phyloP scores from a whole-genome alignment of 64 coral and sea anemone species.

The Pocillopora verrucosa region DNA sequence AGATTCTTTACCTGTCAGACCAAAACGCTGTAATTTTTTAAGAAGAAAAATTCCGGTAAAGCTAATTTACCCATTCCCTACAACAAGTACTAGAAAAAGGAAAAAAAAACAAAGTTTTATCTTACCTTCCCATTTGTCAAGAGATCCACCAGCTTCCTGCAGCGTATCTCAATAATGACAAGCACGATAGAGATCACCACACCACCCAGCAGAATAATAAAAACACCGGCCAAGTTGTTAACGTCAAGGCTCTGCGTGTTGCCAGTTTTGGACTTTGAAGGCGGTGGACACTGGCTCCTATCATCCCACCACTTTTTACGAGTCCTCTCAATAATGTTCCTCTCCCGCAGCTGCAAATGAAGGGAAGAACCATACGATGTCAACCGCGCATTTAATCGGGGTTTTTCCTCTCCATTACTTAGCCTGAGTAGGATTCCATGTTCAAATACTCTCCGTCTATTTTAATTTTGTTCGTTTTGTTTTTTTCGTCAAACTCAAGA shows the following conservation, averaged over 20 bases:
- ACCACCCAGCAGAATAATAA: slow-evolving; percentile 79
- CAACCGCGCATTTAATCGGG: background rate
- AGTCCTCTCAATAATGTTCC: slow-evolving; percentile 72
- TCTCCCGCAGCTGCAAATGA: slow-evolving; percentile 67
- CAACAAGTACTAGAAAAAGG: too few relatives aligned
- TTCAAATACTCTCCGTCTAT: too few relatives aligned
- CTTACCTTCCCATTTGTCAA: slow-evolving; percentile 71
- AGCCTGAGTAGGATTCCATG: too few relatives aligned
- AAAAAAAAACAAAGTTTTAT: background rate
- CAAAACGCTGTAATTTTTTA: too few relatives aligned
- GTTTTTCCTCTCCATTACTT: too few relatives aligned
- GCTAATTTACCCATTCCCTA: too few relatives aligned
- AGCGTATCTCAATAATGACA: slow-evolving; percentile 72
- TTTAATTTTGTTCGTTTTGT: too few relatives aligned
- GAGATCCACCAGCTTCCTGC: slow-evolving; percentile 69
- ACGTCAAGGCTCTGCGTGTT: slow-evolving; percentile 65
- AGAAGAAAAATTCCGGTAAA: too few relatives aligned
- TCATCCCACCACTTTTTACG: slow-evolving; percentile 85
- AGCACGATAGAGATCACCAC: slow-evolving; percentile 62
- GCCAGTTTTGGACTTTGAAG: slow-evolving; percentile 14
- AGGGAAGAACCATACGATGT: background rate
- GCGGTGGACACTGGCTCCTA: slow-evolving; percentile 53
- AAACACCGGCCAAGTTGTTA: slow-evolving; percentile 82
- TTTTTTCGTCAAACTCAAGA: too few relatives aligned
- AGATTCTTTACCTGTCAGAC: too few relatives aligned